Conservation (phyloP, 2,888 invertebrate genomes). For the Scotopteryx bipunctaria region DNA sequence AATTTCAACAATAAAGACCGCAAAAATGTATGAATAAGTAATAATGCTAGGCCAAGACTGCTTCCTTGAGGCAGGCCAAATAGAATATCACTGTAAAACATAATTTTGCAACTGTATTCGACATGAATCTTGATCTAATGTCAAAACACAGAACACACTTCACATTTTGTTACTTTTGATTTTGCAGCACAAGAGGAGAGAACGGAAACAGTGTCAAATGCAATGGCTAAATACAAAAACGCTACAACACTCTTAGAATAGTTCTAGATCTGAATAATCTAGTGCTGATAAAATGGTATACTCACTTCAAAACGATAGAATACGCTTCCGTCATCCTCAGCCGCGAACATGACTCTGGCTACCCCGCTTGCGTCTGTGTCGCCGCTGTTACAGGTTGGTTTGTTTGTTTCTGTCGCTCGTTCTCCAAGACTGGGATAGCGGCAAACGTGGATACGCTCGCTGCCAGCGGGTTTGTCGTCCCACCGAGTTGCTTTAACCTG, state of each 20-base stretch:
- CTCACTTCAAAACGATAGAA: slow-evolving; percentile 64
- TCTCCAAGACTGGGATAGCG: slow-evolving; percentile 44
- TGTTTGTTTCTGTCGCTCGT: slow-evolving; percentile 15
- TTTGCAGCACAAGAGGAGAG: neutral
- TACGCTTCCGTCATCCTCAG: slow-evolving; percentile 50
- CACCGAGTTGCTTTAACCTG: slow-evolving; percentile 75
- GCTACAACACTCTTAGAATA: neutral
- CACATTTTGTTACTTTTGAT: neutral
- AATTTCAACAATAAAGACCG: neutral
- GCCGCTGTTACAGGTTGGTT: slow-evolving; percentile 50
- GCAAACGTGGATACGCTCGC: slow-evolving; percentile 61
- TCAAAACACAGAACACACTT: too few relatives aligned
- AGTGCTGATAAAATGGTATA: too few relatives aligned
- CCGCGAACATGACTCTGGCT: slow-evolving; percentile 61
- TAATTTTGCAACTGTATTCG: too few relatives aligned
- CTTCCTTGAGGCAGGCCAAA: neutral
- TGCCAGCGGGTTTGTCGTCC: slow-evolving; percentile 68
- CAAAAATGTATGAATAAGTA: neutral
- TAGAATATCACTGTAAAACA: too few relatives aligned
- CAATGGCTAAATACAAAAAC: neutral
- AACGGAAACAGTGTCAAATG: neutral
- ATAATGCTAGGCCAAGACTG: neutral
- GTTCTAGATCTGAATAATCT: neutral
- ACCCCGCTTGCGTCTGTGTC: slow-evolving; percentile 59
- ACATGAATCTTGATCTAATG: too few relatives aligned